phyloP scores from a whole-genome alignment of 2,888 invertebrate species.

The Griposia aprilina region DNA sequence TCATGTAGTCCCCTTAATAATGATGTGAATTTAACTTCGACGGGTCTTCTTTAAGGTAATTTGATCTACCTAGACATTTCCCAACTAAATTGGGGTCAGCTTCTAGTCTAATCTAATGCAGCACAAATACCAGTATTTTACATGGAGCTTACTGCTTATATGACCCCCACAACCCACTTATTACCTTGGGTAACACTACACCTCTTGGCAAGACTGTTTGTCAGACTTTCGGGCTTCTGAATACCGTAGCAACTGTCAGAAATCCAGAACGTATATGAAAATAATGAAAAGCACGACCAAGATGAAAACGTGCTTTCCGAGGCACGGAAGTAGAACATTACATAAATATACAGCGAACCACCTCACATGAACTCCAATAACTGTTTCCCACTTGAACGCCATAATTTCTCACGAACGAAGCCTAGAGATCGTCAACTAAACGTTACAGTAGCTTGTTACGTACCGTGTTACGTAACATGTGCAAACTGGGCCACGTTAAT shows the following conservation, averaged over 20 bases:
- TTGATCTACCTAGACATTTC: not conserved
- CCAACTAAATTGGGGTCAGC: not conserved
- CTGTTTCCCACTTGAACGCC: not conserved
- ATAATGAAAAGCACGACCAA: not conserved
- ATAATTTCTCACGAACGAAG: conserved; percentile 31
- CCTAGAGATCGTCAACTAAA: conserved; percentile 45
- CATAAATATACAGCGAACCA: not conserved
- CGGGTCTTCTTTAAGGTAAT: not conserved
- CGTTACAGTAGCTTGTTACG: conserved; percentile 45
- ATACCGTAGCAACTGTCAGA: not conserved
- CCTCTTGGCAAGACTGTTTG: not conserved
- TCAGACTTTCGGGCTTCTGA: not conserved
- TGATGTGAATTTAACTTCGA: not conserved
- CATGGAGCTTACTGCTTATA: not conserved
- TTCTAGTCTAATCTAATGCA: not conserved
- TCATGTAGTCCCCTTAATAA: too few species aligned
- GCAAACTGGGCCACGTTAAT: conserved; percentile 67
- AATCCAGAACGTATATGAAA: not conserved
- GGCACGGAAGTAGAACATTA: not conserved
- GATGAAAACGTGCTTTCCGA: not conserved
- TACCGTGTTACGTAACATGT: conserved; percentile 45
- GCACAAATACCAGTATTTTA: too few species aligned
- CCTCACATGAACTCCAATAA: not conserved
- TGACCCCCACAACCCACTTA: not conserved
- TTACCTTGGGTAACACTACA: not conserved